Evolutionary conservation across 2,113 vertebrate genomes (phyloP).

Genomic region (Scytalopus superciliaris): DNA sequence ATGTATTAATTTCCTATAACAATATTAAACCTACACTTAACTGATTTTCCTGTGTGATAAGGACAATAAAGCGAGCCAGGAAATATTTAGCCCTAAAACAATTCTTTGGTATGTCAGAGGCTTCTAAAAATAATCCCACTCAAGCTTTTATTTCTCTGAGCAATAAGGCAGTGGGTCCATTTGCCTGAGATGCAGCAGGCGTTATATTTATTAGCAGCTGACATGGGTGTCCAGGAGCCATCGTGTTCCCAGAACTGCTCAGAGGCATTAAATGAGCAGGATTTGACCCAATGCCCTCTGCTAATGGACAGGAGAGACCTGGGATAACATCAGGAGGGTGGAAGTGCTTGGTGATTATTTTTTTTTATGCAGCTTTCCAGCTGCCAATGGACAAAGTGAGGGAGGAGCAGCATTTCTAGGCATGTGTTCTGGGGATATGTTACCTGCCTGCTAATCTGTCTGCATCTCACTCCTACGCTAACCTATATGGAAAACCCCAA

Average conservation of each 20-base stretch:
- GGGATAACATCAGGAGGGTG: background rate
- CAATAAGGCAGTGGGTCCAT: background rate
- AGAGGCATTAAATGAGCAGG: background rate
- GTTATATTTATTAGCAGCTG: background rate
- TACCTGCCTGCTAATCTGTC: slow-evolving; percentile 42
- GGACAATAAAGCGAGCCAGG: background rate
- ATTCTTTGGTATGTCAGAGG: background rate
- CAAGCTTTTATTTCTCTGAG: background rate
- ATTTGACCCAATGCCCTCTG: background rate
- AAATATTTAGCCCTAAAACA: slow-evolving; percentile 27
- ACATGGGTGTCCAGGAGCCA: background rate
- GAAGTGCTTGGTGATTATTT: background rate
- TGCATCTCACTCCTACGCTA: slow-evolving; percentile 35
- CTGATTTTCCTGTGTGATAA: background rate
- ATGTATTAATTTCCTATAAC: background rate
- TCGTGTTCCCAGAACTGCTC: background rate
- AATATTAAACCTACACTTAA: slow-evolving; percentile 6
- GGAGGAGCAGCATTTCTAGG: background rate
- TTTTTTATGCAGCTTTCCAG: background rate
- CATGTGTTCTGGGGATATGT: background rate
- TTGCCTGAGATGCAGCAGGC: background rate
- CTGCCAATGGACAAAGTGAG: slow-evolving; percentile 7
- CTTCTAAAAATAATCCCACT: slow-evolving; percentile 53
- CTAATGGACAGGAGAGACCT: background rate
- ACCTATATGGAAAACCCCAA: slow-evolving; percentile 13